Evolutionary conservation across 92 coral and sea anemone species (phyloP).

Genomic region (Hydrozoanthus gracilis): DNA sequence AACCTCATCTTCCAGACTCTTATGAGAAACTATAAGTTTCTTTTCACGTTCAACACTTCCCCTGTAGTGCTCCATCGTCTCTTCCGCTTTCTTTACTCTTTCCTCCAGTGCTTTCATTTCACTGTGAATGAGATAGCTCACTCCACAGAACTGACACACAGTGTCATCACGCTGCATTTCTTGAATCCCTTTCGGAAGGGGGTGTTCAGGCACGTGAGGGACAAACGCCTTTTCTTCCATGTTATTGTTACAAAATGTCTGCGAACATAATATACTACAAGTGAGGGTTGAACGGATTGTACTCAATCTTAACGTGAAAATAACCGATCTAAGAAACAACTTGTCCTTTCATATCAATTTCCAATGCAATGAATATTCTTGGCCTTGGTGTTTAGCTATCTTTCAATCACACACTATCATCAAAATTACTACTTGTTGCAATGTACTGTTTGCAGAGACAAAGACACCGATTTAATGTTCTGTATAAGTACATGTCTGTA

Average conservation of each 20-base stretch:
- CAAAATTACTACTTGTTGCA: too few species aligned
- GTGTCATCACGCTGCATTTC: constrained; percentile 90
- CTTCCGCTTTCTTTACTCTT: constrained; percentile 87
- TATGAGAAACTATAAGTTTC: constrained; percentile 74
- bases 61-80: constrained; percentile 88
- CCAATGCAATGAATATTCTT: too few species aligned
- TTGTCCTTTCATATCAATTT: too few species aligned
- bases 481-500: too few species aligned
- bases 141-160: constrained; percentile 98
- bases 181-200: constrained; percentile 90
- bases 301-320: too few species aligned
- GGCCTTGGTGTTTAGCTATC: too few species aligned
- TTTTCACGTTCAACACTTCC: constrained; percentile 96
- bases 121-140: constrained; percentile 96
- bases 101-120: constrained; percentile 96
- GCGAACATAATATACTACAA: too few species aligned
- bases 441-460: too few species aligned
- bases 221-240: constrained; percentile 63
- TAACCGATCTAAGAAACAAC: too few species aligned
- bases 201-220: constrained; percentile 84
- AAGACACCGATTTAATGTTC: too few species aligned
- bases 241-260: not conserved
- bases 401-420: too few species aligned
- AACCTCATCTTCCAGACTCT: constrained; percentile 76
- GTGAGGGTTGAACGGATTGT: too few species aligned